phyloP scores from a whole-genome alignment of 2,888 invertebrate species.

The Amiota mariae region DNA sequence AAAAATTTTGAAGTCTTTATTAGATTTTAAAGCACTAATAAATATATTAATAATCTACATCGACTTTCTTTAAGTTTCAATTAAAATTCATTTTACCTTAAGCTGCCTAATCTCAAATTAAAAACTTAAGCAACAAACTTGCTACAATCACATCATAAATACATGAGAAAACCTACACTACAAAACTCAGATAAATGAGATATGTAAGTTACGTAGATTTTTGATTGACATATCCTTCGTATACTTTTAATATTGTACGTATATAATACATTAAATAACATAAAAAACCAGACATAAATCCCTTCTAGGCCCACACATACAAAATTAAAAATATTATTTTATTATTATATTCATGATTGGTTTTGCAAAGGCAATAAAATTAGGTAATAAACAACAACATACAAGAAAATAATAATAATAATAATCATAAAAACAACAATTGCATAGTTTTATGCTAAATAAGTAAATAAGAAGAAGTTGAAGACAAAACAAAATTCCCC shows the following conservation, averaged over 20 bases:
- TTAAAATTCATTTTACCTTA: too few relatives aligned
- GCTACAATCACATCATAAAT: background rate
- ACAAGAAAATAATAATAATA: slow-evolving; percentile 43
- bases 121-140: slow-evolving; percentile 20
- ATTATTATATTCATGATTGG: background rate
- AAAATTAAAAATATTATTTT: background rate
- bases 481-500: slow-evolving; percentile 12
- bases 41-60: too few relatives aligned
- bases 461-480: slow-evolving; percentile 30
- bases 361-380: slow-evolving; percentile 45
- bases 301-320: slow-evolving; percentile 7
- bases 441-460: slow-evolving; percentile 27
- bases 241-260: background rate
- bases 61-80: too few relatives aligned
- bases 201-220: background rate
- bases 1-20: too few relatives aligned
- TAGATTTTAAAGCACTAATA: too few relatives aligned
- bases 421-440: slow-evolving; percentile 24
- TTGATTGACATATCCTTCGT: slow-evolving; percentile 34
- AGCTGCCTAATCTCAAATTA: background rate
- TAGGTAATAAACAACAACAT: slow-evolving; percentile 52
- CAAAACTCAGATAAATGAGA: background rate
- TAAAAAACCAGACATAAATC: too few relatives aligned
- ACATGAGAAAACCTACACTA: background rate
- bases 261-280: too few relatives aligned